A percentile compares a stretch with the other conserved stretches of the same genome.
Conservation (phyloP, 2,888 invertebrate genomes). For the Abrostola triplasia region DNA sequence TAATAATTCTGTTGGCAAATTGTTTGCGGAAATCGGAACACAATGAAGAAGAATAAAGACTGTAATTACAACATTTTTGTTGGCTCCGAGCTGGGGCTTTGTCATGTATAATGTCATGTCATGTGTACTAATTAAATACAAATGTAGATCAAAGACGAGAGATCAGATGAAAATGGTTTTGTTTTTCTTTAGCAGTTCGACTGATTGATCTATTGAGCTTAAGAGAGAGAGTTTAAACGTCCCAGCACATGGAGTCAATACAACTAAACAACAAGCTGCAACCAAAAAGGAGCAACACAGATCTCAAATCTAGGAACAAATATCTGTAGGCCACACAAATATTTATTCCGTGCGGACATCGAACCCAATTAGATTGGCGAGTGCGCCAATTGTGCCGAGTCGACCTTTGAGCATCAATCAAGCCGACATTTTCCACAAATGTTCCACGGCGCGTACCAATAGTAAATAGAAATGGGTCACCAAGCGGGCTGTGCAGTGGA, state of each 20-base stretch:
- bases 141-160: no score
- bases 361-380: conserved; percentile 3
- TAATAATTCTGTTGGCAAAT: conserved; percentile 43
- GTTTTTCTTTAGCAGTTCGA: no score
- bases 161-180: no score
- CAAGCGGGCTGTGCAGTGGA: conserved; percentile 48
- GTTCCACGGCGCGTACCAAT: conserved; percentile 18
- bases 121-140: no score
- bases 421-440: conserved; percentile 9
- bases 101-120: background rate
- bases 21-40: conserved; percentile 45
- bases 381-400: background rate
- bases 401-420: conserved; percentile 5
- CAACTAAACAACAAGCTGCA: background rate
- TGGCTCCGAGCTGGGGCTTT: background rate
- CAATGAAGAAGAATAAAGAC: conserved; percentile 26
- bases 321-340: background rate
- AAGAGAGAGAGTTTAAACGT: no score
- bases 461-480: conserved; percentile 53
- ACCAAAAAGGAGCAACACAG: background rate
- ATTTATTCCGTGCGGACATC: conserved; percentile 1
- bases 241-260: background rate
- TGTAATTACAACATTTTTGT: background rate
- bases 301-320: no score
- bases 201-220: no score